These are phyloP conservation scores for Andricus curvator DNA, from an alignment of 2,888 invertebrate genomes.

Conservation along the genomic window DNA sequence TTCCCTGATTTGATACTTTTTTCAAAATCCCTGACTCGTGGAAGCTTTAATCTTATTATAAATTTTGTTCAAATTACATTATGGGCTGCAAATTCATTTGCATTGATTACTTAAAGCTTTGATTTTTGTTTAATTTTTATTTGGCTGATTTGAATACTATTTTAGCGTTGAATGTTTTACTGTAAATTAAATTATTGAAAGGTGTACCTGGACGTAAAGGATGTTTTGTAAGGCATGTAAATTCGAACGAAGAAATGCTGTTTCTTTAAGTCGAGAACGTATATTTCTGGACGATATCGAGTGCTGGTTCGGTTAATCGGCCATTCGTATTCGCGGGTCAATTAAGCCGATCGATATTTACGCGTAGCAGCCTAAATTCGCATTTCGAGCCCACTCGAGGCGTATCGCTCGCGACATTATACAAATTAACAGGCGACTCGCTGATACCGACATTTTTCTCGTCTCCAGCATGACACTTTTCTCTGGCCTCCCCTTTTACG, in stretches of 20 bases:
- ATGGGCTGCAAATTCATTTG: background rate
- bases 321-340: conserved; percentile 54
- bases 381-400: background rate
- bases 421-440: conserved; percentile 33
- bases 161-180: background rate
- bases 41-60: no score
- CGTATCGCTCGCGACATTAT: conserved; percentile 47
- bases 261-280: conserved; percentile 18
- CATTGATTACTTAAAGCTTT: background rate
- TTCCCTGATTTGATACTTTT: no score
- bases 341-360: conserved; percentile 57
- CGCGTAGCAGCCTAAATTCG: conserved; percentile 39
- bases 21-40: no score
- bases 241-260: conserved; percentile 15
- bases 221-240: conserved; percentile 24
- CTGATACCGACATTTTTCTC: conserved; percentile 14
- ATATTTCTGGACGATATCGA: conserved; percentile 40
- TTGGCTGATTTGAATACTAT: background rate
- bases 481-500: conserved; percentile 35
- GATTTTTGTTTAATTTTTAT: background rate
- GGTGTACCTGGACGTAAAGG: background rate
- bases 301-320: conserved; percentile 52
- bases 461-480: conserved; percentile 27
- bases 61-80: no score
- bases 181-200: background rate